Evolutionary conservation across 2,113 vertebrate genomes (phyloP), one percentile per base, ranked within the genome.

Genomic region (Lepidothrix coronata): DNA sequence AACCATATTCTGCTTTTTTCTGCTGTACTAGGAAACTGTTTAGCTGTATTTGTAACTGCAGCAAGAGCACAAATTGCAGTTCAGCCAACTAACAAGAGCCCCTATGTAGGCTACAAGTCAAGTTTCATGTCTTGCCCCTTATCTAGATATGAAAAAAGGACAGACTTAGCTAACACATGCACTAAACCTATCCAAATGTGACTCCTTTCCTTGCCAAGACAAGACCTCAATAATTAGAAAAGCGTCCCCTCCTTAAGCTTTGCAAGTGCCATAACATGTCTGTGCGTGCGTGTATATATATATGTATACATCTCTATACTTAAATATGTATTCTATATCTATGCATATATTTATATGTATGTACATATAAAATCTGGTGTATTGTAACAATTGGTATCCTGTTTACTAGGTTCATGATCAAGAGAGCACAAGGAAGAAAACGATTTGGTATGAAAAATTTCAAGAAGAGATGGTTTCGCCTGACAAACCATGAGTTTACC

Each of bases 401-500:
- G 44, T 91, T 91, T 77, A 19, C 63, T 94, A 99, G 99, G 95
- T 99, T 99, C 95, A 99, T 99, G 99, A 99, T 99, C 78, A 99
- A 99, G 97, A 97, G 99, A 95, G 99, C 99, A 4, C 99, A 99
- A 88, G 99, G 99, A 58, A 99, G 99, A 75, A 99, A 99, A 74
- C 98, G 99, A 19, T 99, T 99, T 78, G 99, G 99, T 43, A 99
- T 99, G 98, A 99, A 99, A 97, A 99, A 99, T 96, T 99, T 99
- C 96, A 99, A 99, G 98, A 99, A 99, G 95, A 98, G 99, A 84
- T 99, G 99, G 99, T 99, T 99, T 97, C 99, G 99, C 55, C 98
- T 99, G 91, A 99, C 99, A 55, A 99, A 99, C 95, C 99, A 99
- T 11, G 99, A 99, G 94, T 99, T 99, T 86, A 99, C 99, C 44